phyloP scores from a whole-genome alignment of 2,797 vertebrate species.

The Erethizon dorsatum region DNA sequence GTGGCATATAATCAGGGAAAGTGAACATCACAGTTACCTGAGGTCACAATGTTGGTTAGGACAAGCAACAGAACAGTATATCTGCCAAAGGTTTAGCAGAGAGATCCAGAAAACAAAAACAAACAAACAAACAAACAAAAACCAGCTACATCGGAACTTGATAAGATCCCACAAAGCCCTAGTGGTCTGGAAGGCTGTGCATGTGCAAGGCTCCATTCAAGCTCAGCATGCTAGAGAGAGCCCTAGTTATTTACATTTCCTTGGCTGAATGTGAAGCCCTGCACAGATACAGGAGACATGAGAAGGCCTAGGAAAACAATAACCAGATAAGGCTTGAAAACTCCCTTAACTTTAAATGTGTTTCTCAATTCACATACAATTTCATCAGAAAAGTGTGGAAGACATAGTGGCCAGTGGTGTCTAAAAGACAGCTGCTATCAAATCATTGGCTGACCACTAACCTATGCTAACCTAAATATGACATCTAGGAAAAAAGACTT shows the following conservation, averaged over 20 bases:
- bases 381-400: background rate
- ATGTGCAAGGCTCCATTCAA: slow-evolving; percentile 21
- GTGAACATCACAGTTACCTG: slow-evolving; percentile 60
- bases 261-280: background rate
- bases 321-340: slow-evolving; percentile 43
- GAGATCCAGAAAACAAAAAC: slow-evolving; percentile 2
- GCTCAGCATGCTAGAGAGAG: background rate
- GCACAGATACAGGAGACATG: slow-evolving; percentile 23
- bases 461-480: slow-evolving; percentile 12
- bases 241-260: background rate
- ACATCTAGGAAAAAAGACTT: slow-evolving; percentile 13
- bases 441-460: background rate
- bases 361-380: background rate
- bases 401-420: background rate
- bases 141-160: background rate
- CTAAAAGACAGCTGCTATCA: slow-evolving; percentile 38
- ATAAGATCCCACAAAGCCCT: background rate
- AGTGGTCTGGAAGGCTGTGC: background rate
- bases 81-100: slow-evolving; percentile 20
- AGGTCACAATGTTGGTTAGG: slow-evolving; percentile 33
- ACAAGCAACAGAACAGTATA: slow-evolving; percentile 16
- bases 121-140: background rate
- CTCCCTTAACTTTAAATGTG: slow-evolving; percentile 23
- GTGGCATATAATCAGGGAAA: background rate
- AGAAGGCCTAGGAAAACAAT: slow-evolving; percentile 23